Evolutionary conservation across 2,113 vertebrate species (phyloP).

Genomic region (Tyto alba): DNA sequence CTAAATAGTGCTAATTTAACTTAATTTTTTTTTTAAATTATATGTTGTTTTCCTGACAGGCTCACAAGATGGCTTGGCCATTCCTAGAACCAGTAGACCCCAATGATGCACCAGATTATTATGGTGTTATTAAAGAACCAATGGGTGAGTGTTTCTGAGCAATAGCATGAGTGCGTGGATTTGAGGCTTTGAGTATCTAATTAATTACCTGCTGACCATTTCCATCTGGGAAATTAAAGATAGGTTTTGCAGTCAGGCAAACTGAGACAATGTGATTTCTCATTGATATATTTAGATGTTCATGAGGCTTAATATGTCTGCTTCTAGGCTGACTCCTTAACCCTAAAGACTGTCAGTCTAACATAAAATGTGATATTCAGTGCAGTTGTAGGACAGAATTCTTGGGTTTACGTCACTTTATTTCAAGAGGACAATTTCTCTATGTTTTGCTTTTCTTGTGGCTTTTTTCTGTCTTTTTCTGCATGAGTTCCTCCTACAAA

Average conservation of each 20-base stretch:
- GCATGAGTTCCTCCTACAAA: not conserved
- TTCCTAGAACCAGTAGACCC: conserved; percentile 97
- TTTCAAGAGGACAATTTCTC: not conserved
- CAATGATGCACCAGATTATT: conserved; percentile 97
- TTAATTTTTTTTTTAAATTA: not conserved
- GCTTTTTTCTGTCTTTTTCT: not conserved
- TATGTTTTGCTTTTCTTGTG: not conserved
- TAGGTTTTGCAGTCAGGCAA: not conserved
- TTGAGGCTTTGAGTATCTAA: not conserved
- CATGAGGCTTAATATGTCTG: not conserved
- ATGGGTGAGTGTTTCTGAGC: conserved; percentile 81
- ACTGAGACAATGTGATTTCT: not conserved
- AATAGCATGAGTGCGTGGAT: not conserved
- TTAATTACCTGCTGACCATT: not conserved
- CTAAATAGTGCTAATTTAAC: not conserved
- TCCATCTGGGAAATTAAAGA: not conserved
- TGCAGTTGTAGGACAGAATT: not conserved
- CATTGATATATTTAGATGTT: not conserved
- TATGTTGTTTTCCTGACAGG: conserved; percentile 65
- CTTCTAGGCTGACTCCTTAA: not conserved
- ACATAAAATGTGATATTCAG: not conserved
- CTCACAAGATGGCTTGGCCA: conserved; percentile 99
- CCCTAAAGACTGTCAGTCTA: not conserved
- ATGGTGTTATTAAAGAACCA: conserved; percentile 96
- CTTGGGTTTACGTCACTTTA: not conserved